These are phyloP conservation scores for Aphelenchoides besseyi DNA, from an alignment of 1,140 invertebrate genomes.

Conservation along the genomic window DNA sequence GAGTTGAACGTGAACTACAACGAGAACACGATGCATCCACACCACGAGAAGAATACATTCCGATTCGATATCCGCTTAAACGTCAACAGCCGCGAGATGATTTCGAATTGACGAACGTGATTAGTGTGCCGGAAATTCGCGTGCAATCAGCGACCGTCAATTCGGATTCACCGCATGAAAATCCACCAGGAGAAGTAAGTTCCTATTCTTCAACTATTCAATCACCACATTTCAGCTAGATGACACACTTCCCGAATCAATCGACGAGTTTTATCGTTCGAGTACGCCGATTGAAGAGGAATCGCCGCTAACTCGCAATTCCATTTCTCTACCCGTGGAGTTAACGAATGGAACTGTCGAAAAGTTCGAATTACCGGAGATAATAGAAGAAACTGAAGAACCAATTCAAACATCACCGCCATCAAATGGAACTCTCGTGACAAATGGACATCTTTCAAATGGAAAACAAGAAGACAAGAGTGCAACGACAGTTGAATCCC, in stretches of 20 bases:
- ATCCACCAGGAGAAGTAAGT: no score
- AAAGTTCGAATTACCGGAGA: neutral
- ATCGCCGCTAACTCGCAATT: neutral
- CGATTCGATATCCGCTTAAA: neutral
- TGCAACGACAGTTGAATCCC: no score
- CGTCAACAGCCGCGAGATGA: neutral
- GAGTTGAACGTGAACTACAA: constrained; percentile 38
- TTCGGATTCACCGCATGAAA: neutral
- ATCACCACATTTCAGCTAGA: neutral
- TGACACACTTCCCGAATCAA: neutral
- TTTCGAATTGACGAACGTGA: neutral
- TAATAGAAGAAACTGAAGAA: neutral
- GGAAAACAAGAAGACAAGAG: no score
- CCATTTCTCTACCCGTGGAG: neutral
- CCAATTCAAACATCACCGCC: no score
- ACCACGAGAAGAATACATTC: neutral
- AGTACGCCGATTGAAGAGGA: neutral
- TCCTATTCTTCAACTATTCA: no score
- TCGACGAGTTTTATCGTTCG: neutral
- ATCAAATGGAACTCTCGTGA: no score
- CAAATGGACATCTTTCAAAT: no score
- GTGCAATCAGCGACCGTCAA: neutral
- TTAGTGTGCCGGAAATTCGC: neutral
- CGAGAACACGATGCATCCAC: neutral
- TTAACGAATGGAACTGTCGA: neutral